phyloP scores from a whole-genome alignment of 2,888 invertebrate species.

The Onchidella celtica region DNA sequence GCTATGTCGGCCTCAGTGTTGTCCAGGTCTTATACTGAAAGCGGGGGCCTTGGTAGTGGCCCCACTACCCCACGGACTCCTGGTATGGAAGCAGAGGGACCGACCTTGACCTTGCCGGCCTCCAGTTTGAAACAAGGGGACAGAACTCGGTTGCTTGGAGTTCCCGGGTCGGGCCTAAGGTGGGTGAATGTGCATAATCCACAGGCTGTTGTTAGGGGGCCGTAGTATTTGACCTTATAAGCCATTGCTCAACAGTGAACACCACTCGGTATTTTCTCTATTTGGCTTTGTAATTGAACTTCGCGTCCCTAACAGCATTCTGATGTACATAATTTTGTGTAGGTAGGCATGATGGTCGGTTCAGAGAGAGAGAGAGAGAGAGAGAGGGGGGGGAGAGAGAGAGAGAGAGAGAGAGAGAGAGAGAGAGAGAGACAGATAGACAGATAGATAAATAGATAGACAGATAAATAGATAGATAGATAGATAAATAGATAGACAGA shows the following conservation, averaged over 20 bases:
- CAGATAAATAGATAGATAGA: conserved; percentile 14
- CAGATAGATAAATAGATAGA: conserved; percentile 16
- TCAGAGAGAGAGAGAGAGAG: too few species aligned
- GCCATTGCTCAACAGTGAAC: too few species aligned
- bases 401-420: conserved; percentile 1
- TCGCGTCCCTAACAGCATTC: too few species aligned
- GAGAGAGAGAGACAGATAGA: conserved; percentile 30
- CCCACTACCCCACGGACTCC: not conserved
- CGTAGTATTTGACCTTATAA: too few species aligned
- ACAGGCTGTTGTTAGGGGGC: too few species aligned
- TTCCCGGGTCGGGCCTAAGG: conserved; percentile 2
- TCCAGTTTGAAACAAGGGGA: not conserved
- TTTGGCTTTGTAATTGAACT: too few species aligned
- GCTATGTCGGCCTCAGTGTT: not conserved
- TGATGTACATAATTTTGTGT: not conserved
- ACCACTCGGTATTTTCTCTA: too few species aligned
- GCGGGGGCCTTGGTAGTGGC: not conserved
- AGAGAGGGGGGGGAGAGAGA: too few species aligned
- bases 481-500: not conserved
- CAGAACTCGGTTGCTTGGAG: not conserved
- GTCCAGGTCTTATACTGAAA: not conserved
- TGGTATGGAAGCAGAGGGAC: not conserved
- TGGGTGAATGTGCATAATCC: not conserved
- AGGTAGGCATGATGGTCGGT: too few species aligned
- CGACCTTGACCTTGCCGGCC: not conserved